Base-by-base conservation (phyloP, 2,113 vertebrate species). In the Dunckerocampus dactyliophorus region DNA sequence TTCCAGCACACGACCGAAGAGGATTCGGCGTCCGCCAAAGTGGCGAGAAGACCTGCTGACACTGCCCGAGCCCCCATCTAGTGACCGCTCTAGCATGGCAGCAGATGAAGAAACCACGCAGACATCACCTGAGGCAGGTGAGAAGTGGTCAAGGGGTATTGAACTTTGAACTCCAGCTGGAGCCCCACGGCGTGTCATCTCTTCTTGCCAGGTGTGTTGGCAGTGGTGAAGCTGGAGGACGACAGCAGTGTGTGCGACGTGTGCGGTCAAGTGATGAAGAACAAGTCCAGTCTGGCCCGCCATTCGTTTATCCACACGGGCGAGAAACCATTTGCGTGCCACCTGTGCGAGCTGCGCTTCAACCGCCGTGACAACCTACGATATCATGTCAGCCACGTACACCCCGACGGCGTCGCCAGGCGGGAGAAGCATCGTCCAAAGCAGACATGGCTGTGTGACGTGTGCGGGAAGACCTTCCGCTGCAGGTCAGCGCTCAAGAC, bases 241-340 rank as follows among this genome's bases (percentile, higher is more conserved):
- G 65, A 66, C n/a, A 79, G 63, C 75, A 76, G 56, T 5, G 34
- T 80, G 64, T 87, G 85, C 0, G 80, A 86, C 11, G 68, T 86
- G 0, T 87, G 85, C 0, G 85, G 85, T 0, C 85, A 87, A 65
- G 85, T 86, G 62, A 83, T 88, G 79, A 86, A 86, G 74, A 84
- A 72, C 28, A 84, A 82, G 51, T 77, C 85, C 0, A 88, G 85
- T 21, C 75, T 88, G 56, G 75, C 78, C 0, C 80, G 85, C 0
- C 85, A 88, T 63, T 79, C 82, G 14, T 84, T 88, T 65, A 85
- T 88, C 75, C 85, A 87, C 80, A 84, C 80, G 3, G 85, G 85
- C 2, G 62, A 69, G 66, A 83, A 83, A 50, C 85, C 85, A 0
- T 82, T 74, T 17, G 65, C 71, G 67, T 88, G 85, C 59, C 78